Conservation (phyloP, 2,113 vertebrate genomes). For the Arvicanthis niloticus region DNA sequence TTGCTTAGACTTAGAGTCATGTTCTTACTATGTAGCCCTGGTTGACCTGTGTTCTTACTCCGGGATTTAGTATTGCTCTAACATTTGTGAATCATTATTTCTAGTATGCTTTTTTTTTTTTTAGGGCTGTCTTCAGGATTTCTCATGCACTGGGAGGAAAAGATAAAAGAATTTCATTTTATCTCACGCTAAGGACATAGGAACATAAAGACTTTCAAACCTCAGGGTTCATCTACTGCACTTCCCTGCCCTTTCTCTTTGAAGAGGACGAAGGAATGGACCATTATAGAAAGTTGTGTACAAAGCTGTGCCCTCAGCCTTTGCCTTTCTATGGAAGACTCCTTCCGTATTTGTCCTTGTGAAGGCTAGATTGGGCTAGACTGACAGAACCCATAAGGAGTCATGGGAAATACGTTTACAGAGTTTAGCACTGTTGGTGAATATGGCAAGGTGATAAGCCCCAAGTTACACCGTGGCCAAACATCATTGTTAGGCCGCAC, state of each 20-base stretch:
- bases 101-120: neutral
- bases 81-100: neutral
- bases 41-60: neutral
- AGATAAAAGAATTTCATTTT: conserved; percentile 3
- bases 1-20: neutral
- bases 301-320: neutral
- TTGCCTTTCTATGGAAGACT: neutral
- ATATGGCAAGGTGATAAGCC: neutral
- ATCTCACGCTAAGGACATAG: neutral
- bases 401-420: conserved; percentile 30
- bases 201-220: neutral
- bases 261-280: neutral
- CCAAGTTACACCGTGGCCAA: neutral
- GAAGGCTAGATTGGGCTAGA: neutral
- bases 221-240: neutral
- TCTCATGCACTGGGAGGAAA: neutral
- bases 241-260: neutral
- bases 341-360: conserved; percentile 4
- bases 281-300: neutral
- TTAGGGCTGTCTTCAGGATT: neutral
- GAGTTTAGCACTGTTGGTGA: conserved; percentile 22
- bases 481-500: neutral
- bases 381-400: conserved; percentile 23
- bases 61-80: neutral
- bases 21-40: neutral